phyloP scores from a whole-genome alignment of 2,113 vertebrate genomes.

The Neoarius graeffei region DNA sequence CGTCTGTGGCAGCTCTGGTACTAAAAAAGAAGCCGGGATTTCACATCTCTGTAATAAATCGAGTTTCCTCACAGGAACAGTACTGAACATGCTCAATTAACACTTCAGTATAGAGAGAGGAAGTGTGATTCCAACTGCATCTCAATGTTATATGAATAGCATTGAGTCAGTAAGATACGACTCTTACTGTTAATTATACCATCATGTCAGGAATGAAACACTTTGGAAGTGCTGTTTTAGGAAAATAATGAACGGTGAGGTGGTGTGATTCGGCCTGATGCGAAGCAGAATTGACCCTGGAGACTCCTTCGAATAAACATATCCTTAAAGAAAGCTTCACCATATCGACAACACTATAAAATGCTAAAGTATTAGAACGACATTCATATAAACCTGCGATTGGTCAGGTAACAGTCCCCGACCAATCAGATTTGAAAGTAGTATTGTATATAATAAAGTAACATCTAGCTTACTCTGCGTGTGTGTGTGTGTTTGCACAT shows the following conservation, averaged over 20 bases:
- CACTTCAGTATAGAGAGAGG: background rate
- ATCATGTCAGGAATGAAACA: background rate
- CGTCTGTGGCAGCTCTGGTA: background rate
- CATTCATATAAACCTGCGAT: background rate
- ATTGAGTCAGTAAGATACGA: background rate
- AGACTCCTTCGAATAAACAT: background rate
- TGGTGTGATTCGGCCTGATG: background rate
- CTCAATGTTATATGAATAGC: background rate
- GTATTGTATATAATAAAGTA: background rate
- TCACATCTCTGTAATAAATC: background rate
- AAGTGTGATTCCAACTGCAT: background rate
- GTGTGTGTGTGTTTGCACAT: conserved; percentile 32
- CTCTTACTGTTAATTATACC: background rate
- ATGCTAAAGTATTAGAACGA: background rate
- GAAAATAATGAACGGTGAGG: background rate
- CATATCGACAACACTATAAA: background rate
- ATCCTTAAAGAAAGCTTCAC: background rate
- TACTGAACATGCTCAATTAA: background rate
- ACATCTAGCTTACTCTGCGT: background rate
- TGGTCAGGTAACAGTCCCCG: background rate
- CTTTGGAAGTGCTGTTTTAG: background rate
- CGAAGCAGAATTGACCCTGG: background rate
- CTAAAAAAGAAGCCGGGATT: background rate
- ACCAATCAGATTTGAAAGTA: background rate
- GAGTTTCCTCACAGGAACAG: background rate